A percentile compares a stretch with the other conserved stretches of the same genome.
phyloP scores from a whole-genome alignment of 2,888 invertebrate species.

The Synanthedon andrenaeformis region DNA sequence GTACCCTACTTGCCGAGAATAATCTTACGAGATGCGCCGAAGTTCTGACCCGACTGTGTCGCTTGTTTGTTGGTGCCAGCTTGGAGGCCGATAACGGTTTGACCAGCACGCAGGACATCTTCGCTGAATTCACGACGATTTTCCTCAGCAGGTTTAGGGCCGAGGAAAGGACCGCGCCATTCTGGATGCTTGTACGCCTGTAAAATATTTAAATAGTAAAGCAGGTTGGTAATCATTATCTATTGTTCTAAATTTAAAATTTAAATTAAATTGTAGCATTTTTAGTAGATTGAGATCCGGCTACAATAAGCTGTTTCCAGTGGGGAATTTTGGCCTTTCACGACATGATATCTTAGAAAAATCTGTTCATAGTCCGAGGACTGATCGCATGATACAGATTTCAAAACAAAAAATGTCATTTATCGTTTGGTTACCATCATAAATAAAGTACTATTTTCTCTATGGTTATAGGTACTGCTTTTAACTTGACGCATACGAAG shows the following conservation, averaged over 20 bases:
- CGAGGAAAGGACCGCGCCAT: conserved; percentile 84
- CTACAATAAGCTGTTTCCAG: neutral
- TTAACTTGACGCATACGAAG: neutral
- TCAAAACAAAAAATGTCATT: no score
- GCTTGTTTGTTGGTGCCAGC: conserved; percentile 89
- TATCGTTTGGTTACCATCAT: no score
- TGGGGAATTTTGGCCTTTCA: neutral
- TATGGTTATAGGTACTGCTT: no score
- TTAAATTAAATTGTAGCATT: neutral
- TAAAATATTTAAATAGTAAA: conserved; percentile 8
- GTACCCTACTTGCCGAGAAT: conserved; percentile 76
- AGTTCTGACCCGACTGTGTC: conserved; percentile 86
- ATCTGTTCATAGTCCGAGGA: no score
- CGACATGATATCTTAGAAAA: no score
- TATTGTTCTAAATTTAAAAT: neutral
- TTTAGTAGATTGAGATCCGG: no score
- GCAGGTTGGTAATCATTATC: neutral
- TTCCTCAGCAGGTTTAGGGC: conserved; percentile 88
- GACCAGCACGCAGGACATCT: conserved; percentile 84
- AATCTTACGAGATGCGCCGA: conserved; percentile 86
- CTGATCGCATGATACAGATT: no score
- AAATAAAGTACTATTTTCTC: no score
- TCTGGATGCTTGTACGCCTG: conserved; percentile 86
- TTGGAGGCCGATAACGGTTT: conserved; percentile 87
- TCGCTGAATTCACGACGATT: conserved; percentile 85